Evolutionary conservation across 2,888 invertebrate species (phyloP).

Genomic region (Acronicta alni): DNA sequence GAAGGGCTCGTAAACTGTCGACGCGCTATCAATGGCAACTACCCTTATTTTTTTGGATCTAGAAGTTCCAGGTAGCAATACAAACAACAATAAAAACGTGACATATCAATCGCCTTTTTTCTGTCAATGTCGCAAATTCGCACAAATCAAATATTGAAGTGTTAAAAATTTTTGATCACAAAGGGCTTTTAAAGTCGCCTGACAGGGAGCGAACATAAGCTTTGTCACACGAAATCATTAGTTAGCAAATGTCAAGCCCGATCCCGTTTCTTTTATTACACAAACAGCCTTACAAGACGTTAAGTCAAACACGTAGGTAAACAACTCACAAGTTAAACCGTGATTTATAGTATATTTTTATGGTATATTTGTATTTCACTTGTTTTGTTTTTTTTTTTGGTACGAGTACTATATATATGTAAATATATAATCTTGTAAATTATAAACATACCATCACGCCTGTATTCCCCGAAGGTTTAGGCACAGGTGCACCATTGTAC

Average conservation of each 20-base stretch:
- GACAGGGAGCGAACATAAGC: conserved; percentile 75
- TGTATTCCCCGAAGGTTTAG: too few species aligned
- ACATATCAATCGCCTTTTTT: conserved; percentile 85
- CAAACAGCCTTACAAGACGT: conserved; percentile 81
- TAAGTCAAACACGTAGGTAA: conserved; percentile 76
- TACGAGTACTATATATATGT: too few species aligned
- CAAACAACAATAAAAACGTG: conserved; percentile 87
- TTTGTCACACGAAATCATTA: conserved; percentile 83
- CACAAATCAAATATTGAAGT: conserved; percentile 88
- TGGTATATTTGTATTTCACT: conserved; percentile 67
- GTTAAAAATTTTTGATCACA: conserved; percentile 84
- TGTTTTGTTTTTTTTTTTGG: conserved; percentile 25
- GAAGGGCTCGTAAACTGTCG: conserved; percentile 71
- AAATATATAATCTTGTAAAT: too few species aligned
- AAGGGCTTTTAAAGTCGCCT: conserved; percentile 77
- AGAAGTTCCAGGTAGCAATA: conserved; percentile 84
- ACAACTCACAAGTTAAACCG: conserved; percentile 69
- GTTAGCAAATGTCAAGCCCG: conserved; percentile 81
- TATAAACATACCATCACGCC: too few species aligned
- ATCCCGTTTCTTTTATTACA: conserved; percentile 72
- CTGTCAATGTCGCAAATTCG: conserved; percentile 82
- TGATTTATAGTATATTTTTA: conserved; percentile 73
- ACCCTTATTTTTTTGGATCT: conserved; percentile 74
- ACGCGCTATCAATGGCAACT: conserved; percentile 69
- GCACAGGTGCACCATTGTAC: too few species aligned